Percentiles rank a stretch among this genome's conserved stretches.
Conservation (phyloP, 2,113 vertebrate species). For the Sphyrna mokarran region DNA sequence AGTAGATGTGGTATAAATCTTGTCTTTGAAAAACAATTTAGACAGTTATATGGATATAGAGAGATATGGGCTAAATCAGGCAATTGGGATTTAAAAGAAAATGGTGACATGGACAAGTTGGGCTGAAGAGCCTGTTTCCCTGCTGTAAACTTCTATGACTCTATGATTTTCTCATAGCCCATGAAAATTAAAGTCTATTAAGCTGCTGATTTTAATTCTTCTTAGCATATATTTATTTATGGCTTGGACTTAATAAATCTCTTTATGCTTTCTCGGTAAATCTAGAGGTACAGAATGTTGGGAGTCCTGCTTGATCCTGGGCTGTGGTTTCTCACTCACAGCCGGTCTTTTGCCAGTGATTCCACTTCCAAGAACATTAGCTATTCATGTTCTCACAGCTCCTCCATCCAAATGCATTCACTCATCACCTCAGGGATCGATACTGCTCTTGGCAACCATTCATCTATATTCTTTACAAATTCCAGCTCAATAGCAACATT, state of each 20-base stretch:
- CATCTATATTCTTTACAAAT: background rate
- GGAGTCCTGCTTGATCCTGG: background rate
- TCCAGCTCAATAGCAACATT: background rate
- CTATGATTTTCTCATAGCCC: too few species aligned
- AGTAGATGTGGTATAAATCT: too few species aligned
- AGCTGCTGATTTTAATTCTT: background rate
- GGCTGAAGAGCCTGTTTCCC: too few species aligned
- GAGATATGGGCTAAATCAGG: too few species aligned
- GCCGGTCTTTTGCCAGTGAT: background rate
- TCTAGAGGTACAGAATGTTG: background rate
- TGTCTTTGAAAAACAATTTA: too few species aligned
- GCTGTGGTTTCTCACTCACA: background rate
- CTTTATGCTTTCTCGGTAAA: too few species aligned
- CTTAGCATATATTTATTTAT: background rate
- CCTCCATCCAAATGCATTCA: background rate
- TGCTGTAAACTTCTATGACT: too few species aligned
- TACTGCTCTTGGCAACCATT: background rate
- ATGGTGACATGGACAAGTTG: too few species aligned
- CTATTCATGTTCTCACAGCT: background rate
- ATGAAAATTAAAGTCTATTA: background rate
- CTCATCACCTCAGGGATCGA: background rate
- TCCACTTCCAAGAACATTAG: background rate
- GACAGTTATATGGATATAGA: too few species aligned
- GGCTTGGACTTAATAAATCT: background rate
- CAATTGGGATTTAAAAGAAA: too few species aligned